phyloP scores from a whole-genome alignment of 2,797 vertebrate species.

The Neosalanx taihuensis region DNA sequence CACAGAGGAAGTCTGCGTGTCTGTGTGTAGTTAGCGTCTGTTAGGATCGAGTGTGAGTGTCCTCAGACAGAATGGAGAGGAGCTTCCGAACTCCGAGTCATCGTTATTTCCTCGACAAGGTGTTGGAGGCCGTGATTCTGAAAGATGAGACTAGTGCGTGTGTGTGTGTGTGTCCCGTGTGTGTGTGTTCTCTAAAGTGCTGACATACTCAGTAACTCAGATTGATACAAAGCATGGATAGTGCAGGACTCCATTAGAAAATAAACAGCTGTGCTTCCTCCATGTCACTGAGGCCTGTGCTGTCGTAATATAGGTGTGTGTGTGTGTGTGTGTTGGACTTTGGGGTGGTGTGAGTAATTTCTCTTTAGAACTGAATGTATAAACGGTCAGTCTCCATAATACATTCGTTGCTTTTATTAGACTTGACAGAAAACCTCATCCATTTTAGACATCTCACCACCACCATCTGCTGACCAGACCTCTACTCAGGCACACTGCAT shows the following conservation, averaged over 20 bases:
- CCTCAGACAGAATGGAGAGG: background rate
- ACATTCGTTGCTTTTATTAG: background rate
- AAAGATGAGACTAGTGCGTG: background rate
- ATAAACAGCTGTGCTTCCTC: slow-evolving; percentile 28
- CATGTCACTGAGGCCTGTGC: background rate
- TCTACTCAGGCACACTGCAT: background rate
- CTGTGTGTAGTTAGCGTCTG: background rate
- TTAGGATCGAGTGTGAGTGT: background rate
- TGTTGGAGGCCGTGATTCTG: background rate
- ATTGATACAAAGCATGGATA: slow-evolving; percentile 45
- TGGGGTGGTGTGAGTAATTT: slow-evolving; percentile 4
- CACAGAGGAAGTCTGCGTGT: background rate
- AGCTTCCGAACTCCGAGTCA: background rate
- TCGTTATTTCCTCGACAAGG: background rate
- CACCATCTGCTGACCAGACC: background rate
- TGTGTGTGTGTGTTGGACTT: slow-evolving; percentile 1
- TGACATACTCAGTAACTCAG: slow-evolving; percentile 47
- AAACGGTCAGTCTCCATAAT: background rate
- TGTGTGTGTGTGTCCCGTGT: slow-evolving; percentile 5
- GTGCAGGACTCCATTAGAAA: slow-evolving; percentile 56
- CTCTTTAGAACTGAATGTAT: background rate
- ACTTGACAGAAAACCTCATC: no score
- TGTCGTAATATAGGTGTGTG: slow-evolving; percentile 1
- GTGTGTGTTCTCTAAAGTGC: slow-evolving; percentile 6
- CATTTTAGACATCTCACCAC: background rate